Base-by-base conservation (phyloP, 2,797 vertebrate genomes). In the Loris lydekkerianus region DNA sequence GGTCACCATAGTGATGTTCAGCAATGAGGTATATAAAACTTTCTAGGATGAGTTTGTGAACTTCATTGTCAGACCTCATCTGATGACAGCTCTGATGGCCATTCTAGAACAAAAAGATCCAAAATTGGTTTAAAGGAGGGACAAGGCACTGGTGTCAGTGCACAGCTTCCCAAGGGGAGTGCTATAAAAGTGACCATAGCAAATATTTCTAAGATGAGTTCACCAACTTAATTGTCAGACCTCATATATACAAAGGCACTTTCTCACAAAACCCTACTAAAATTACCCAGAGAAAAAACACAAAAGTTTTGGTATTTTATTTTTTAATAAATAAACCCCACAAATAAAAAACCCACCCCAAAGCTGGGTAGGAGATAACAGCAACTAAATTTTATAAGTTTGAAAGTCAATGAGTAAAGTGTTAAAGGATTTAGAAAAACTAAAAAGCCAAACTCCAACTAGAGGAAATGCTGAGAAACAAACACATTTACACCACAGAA, bases 301-400 rank as follows among this genome's bases (percentile, higher is more conserved):
- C 31, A 21, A 27, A 65, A 13, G 2, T 4, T 7, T 34, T 43
- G 9, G 3, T 14, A 29, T 37, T 77, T 60, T 60, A 8, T 15
- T 85, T 82, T 91, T 72, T 40, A 93, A 58, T 43, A 83, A 92
- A 63, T 29, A 77, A 77, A 58, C 13, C 58, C 34, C 58, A 15
- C 43, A 69, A 92, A 94, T 77, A 37, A 76, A 56, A 78, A 21
- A 65, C 63, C 29, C 63, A 65, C 6, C 14, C 63, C 63, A 65
- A 31, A 65, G 13, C 9, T 65, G 2, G 27, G 61, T 4, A 95
- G 27, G 23, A 70, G 56, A 88, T 63, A 31, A 29, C 0, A 91
- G 23, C n/a, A 72, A 69, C 34, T 89, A 78, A 61, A 73, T 40
- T 88, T 89, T 76, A 60, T 69, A 89, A 89, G 21, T 23, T 89